A percentile compares a stretch with the other conserved stretches of the same genome.
Conservation (phyloP, 2,888 invertebrate species). For the Therioaphis trifolii region DNA sequence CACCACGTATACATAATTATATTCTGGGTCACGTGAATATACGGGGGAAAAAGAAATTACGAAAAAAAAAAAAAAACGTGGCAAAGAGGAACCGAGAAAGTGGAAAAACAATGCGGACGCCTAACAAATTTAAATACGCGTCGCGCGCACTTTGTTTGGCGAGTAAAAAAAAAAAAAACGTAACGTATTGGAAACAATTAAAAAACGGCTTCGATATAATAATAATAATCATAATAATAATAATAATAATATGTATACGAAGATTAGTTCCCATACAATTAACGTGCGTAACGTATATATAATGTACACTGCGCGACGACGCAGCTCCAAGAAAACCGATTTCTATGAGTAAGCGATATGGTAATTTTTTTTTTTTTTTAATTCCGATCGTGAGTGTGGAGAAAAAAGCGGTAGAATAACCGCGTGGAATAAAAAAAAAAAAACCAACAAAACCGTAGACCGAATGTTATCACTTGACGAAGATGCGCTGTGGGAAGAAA, state of each 20-base stretch:
- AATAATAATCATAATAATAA: not conserved
- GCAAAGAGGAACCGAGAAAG: not conserved
- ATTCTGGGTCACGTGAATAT: too few relatives aligned
- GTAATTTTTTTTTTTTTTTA: not conserved
- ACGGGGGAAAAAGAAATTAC: too few relatives aligned
- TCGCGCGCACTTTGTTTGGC: not conserved
- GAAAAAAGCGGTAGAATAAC: too few relatives aligned
- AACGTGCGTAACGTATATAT: too few relatives aligned
- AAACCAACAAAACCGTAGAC: too few relatives aligned
- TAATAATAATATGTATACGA: too few relatives aligned
- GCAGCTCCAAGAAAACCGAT: not conserved
- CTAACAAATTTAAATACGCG: not conserved
- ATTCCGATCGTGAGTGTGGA: not conserved
- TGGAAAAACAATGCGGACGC: not conserved
- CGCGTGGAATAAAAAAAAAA: too few relatives aligned
- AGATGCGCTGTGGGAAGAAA: too few relatives aligned
- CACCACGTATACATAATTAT: too few relatives aligned
- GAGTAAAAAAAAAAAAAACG: not conserved
- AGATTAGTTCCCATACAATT: not conserved
- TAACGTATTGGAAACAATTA: not conserved
- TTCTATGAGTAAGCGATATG: not conserved
- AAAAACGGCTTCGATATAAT: not conserved
- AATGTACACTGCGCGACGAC: not conserved
- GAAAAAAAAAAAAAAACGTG: not conserved
- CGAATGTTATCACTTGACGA: not conserved